These are phyloP conservation scores for Leucophora obtusa DNA, from an alignment of 2,888 invertebrate species.

Conservation along the genomic window DNA sequence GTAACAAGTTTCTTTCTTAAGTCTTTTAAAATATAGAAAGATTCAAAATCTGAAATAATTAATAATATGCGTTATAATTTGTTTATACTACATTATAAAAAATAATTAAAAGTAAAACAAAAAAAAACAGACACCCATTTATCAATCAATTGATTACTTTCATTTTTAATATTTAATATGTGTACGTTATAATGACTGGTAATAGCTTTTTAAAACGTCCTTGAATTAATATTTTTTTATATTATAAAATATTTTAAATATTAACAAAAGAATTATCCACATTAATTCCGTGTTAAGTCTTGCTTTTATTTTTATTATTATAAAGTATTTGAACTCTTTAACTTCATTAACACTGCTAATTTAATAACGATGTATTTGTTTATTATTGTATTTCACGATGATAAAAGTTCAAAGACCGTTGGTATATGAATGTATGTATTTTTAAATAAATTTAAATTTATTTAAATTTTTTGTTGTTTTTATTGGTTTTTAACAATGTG, in stretches of 20 bases:
- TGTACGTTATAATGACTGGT: neutral
- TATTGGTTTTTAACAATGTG: neutral
- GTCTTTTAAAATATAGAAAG: neutral
- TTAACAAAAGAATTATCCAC: neutral
- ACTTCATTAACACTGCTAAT: neutral
- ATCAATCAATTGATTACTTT: conserved; percentile 5
- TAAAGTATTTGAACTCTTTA: neutral
- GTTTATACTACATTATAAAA: neutral
- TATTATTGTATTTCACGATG: neutral
- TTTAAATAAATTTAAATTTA: neutral
- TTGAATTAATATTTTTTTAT: neutral
- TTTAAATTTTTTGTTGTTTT: neutral
- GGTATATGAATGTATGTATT: neutral
- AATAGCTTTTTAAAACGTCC: neutral
- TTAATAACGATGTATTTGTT: neutral
- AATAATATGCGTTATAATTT: neutral
- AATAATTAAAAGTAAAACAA: neutral
- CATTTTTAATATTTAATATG: neutral
- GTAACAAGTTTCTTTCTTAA: neutral
- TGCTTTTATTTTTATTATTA: neutral
- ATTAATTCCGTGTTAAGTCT: neutral
- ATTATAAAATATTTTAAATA: neutral
- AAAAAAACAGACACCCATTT: neutral
- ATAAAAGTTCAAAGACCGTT: conserved; percentile 17
- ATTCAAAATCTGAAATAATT: too few relatives aligned